These are phyloP conservation scores for Platyscapa corneri DNA, from an alignment of 1,140 invertebrate genomes.

Conservation along the genomic window DNA sequence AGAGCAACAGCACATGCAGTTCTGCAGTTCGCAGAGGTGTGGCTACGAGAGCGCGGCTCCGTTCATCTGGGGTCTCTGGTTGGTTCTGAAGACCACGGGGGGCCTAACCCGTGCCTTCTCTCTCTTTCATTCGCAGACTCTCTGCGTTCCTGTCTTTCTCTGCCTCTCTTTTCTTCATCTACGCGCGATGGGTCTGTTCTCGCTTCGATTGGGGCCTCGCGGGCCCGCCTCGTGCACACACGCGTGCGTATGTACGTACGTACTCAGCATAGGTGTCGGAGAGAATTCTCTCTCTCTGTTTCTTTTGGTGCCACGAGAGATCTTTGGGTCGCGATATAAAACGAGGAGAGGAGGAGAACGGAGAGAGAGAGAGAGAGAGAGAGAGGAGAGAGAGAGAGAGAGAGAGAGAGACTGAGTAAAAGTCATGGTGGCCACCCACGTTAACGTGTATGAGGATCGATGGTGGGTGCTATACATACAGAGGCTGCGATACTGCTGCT, in stretches of 20 bases:
- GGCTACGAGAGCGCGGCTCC: constrained; percentile 68
- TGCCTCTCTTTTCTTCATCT: constrained; percentile 13
- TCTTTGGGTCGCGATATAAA: neutral
- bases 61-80: constrained; percentile 70
- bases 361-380: neutral
- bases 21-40: constrained; percentile 71
- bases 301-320: neutral
- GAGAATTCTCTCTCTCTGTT: neutral
- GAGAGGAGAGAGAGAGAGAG: neutral
- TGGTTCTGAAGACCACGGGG: constrained; percentile 70
- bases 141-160: constrained; percentile 5
- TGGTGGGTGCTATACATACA: constrained; percentile 56
- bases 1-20: constrained; percentile 53
- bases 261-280: constrained; percentile 32
- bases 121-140: constrained; percentile 18
- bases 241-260: neutral
- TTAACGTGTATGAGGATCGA: constrained; percentile 59
- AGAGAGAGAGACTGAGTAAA: constrained; percentile 55
- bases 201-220: constrained; percentile 44
- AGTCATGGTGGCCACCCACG: constrained; percentile 74
- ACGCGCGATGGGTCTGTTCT: constrained; percentile 19
- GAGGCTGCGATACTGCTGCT: constrained; percentile 48
- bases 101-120: constrained; percentile 66
- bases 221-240: constrained; percentile 29
- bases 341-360: neutral